phyloP scores from a whole-genome alignment of 2,113 vertebrate species.

The Ammodytes dubius region DNA sequence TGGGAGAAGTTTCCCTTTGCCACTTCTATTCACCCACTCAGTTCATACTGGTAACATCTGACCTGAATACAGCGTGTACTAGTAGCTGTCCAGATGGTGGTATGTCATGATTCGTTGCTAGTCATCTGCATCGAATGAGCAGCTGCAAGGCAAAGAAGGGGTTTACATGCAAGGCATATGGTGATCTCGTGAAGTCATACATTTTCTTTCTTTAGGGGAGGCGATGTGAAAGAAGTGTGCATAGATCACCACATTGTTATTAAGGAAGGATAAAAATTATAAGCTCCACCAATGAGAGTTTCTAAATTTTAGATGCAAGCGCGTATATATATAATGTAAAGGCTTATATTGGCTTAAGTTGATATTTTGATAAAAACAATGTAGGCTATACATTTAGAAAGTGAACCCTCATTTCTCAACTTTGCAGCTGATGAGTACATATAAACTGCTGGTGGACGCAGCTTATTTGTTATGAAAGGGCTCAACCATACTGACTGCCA shows the following conservation, averaged over 20 bases:
- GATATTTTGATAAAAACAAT: no score
- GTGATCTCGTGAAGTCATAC: not conserved
- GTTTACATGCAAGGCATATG: not conserved
- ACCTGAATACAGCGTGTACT: not conserved
- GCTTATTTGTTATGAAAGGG: no score
- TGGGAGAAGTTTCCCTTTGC: not conserved
- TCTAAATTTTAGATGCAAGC: not conserved
- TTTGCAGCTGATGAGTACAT: no score
- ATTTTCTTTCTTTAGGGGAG: not conserved
- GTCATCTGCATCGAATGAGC: constrained; percentile 14
- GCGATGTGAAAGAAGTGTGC: not conserved
- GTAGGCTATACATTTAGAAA: not conserved
- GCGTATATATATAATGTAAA: not conserved
- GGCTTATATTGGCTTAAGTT: no score
- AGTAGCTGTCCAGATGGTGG: constrained; percentile 35
- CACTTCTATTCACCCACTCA: constrained; percentile 2
- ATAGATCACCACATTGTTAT: not conserved
- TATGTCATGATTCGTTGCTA: not conserved
- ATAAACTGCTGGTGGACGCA: no score
- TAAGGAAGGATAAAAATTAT: not conserved
- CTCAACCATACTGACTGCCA: no score
- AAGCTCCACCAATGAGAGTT: not conserved
- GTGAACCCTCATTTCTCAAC: not conserved
- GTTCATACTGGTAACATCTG: not conserved
- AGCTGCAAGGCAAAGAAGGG: not conserved